Evolutionary conservation across 2,888 invertebrate genomes (phyloP), one percentile per base, ranked within the genome.

Genomic region (Cephus nigrinus): DNA sequence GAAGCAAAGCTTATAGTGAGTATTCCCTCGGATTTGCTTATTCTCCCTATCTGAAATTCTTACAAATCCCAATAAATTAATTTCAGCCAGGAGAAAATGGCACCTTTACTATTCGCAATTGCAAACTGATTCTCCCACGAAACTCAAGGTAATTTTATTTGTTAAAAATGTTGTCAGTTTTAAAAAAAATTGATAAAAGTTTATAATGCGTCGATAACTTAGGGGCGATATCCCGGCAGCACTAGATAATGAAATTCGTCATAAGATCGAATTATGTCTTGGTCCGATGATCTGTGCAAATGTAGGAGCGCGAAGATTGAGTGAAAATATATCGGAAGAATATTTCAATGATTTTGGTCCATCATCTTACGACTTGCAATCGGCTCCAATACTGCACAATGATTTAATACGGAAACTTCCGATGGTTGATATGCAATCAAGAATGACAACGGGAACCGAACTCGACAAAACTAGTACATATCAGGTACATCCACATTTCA

Each of bases 241-340:
- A 55, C 23, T 55, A 23, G 75, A 79, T 31, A 69, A 77, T 3
- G 78, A 77, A 72, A 81, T 84, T 69, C 79, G 77, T 74, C 78
- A 76, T 73, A 33, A 78, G 15, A 80, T 79, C 31, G 80, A 79
- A 35, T 78, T 74, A 23, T 84, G 82, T 74, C 73, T 75, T 55
- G 76, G 78, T 69, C n/a, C 72, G 0, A 34, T 55, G 35, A 68
- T 80, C 69, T 82, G 81, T 35, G 68, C 31, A 78, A 33, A 55
- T 55, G 68, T 80, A 33, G 31, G 73, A n/a, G 31, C 12, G 1
- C 75, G 71, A 68, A 71, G 40, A 79, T 32, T 71, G 23, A 31
- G 71, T 30, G 71, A 33, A 71, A 71, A 71, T 71, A 2, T 33
- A 12, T n/a, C 71, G 9, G 23, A 15, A 71, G 31, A 15, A 55